Evolutionary conservation across 2,113 vertebrate genomes (phyloP).

Genomic region (Rousettus leschenaultii): DNA sequence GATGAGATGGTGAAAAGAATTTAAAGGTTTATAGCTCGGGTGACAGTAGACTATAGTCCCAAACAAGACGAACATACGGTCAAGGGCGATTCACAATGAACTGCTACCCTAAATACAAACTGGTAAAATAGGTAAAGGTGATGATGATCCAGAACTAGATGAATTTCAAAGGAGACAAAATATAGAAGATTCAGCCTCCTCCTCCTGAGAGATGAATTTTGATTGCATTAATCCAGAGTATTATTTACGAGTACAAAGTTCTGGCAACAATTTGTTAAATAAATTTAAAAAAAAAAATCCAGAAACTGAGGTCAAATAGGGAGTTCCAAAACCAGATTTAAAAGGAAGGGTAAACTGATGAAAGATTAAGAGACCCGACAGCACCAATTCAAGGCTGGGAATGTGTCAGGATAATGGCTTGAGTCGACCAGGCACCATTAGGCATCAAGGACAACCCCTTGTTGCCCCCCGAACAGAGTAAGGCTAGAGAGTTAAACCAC

Average conservation of each 20-base stretch:
- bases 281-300: not conserved
- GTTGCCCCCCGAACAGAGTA: too few species aligned
- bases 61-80: not conserved
- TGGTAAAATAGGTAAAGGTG: not conserved
- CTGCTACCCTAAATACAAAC: not conserved
- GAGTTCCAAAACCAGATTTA: not conserved
- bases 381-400: not conserved
- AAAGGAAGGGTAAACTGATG: not conserved
- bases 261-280: not conserved
- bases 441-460: too few species aligned
- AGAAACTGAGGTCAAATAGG: not conserved
- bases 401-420: not conserved
- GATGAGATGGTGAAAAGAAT: not conserved
- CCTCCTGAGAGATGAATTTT: not conserved
- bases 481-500: not conserved
- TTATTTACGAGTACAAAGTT: not conserved
- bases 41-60: not conserved
- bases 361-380: not conserved
- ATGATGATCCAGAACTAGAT: not conserved
- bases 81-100: not conserved
- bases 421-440: accelerated
- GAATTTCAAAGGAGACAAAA: not conserved
- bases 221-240: not conserved
- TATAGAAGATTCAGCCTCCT: not conserved
- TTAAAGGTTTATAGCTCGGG: not conserved